A percentile compares a stretch with the other conserved stretches of the same genome.
Evolutionary conservation across 2,888 invertebrate genomes (phyloP).

Genomic region (Hoplodrina blanda): DNA sequence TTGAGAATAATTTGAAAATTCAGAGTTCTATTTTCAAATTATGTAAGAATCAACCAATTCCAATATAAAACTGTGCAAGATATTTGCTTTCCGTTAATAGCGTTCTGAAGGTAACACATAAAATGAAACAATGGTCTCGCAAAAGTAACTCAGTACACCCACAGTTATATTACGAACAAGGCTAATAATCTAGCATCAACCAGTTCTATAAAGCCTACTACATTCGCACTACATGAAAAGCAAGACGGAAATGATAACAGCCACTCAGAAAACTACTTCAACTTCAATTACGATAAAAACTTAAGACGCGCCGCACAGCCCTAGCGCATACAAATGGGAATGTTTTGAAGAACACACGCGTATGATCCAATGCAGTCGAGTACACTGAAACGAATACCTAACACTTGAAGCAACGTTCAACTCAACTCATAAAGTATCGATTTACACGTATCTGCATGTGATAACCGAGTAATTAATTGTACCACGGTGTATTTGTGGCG

Average conservation of each 20-base stretch:
- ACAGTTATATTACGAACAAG: not conserved
- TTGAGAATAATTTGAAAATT: no score
- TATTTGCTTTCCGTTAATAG: not conserved
- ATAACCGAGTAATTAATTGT: conserved; percentile 67
- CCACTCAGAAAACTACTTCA: conserved; percentile 35
- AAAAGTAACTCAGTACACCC: not conserved
- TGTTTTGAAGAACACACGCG: conserved; percentile 87
- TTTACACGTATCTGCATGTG: conserved; percentile 71
- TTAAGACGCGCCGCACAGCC: conserved; percentile 67
- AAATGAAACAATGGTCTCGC: not conserved
- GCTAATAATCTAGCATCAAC: not conserved
- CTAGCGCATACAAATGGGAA: conserved; percentile 71
- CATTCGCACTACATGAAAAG: conserved; percentile 8
- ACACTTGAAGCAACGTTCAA: conserved; percentile 78
- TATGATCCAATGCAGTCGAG: conserved; percentile 76
- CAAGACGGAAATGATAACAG: conserved; percentile 36
- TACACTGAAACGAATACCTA: conserved; percentile 78
- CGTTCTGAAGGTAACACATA: not conserved
- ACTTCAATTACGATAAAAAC: conserved; percentile 40
- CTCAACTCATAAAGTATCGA: conserved; percentile 72
- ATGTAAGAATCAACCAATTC: no score
- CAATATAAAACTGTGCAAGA: no score
- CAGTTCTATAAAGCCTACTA: conserved; percentile 10
- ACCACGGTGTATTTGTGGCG: conserved; percentile 63
- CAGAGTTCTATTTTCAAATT: no score